These are phyloP conservation scores for Meteorus colon DNA, from an alignment of 2,888 invertebrate species.

Conservation along the genomic window DNA sequence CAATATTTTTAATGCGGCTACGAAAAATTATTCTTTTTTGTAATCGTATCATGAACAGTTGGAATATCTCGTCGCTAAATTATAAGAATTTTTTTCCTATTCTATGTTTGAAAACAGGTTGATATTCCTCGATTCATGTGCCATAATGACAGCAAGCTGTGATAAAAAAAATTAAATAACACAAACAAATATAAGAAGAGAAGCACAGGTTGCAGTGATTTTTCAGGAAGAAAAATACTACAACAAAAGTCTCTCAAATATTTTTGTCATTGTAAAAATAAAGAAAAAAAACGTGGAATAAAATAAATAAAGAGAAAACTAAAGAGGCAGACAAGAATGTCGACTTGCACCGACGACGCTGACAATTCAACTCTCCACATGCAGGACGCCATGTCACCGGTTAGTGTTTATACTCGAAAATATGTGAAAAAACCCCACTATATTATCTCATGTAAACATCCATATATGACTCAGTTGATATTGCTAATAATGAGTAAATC, in stretches of 20 bases:
- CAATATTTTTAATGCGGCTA: too few relatives aligned
- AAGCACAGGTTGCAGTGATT: too few relatives aligned
- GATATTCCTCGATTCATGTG: slow-evolving; percentile 64
- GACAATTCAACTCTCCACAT: slow-evolving; percentile 69
- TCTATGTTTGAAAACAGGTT: slow-evolving; percentile 50
- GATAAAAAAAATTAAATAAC: slow-evolving; percentile 56
- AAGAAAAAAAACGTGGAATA: slow-evolving; percentile 12
- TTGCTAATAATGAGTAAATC: background rate
- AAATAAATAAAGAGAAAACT: background rate
- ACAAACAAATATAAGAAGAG: background rate
- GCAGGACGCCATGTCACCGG: slow-evolving; percentile 72
- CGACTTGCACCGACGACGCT: slow-evolving; percentile 71
- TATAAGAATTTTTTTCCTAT: background rate
- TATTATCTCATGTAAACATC: background rate
- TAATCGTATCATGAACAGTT: too few relatives aligned
- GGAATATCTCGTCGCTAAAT: too few relatives aligned
- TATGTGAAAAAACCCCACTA: background rate
- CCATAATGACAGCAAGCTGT: slow-evolving; percentile 70
- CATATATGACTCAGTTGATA: background rate
- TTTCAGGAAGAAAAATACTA: background rate
- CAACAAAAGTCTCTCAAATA: background rate
- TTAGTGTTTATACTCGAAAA: slow-evolving; percentile 55
- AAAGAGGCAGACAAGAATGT: slow-evolving; percentile 58
- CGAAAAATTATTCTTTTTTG: too few relatives aligned
- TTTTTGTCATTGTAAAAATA: slow-evolving; percentile 13